Percentiles rank a stretch among this genome's conserved stretches.
Evolutionary conservation across 2,113 vertebrate genomes (phyloP).

Genomic region (Oryzias curvinotus): DNA sequence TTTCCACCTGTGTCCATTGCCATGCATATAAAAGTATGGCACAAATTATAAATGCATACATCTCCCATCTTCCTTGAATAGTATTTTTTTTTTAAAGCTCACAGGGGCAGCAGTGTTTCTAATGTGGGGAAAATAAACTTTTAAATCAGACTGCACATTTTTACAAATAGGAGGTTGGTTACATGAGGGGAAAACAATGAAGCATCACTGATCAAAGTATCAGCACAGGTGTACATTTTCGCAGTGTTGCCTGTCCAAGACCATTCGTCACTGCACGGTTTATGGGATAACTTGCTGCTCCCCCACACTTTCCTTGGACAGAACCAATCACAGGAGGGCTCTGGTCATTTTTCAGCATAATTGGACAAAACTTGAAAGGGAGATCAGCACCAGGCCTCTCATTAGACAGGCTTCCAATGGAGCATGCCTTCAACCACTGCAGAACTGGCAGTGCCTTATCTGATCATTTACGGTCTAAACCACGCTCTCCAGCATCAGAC

Average conservation of each 20-base stretch:
- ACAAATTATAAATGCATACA: conserved; percentile 53
- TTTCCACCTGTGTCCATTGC: conserved; percentile 64
- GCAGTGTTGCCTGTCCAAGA: conserved; percentile 29
- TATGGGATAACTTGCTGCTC: conserved; percentile 23
- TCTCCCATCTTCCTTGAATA: conserved; percentile 38
- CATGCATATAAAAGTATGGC: conserved; percentile 62
- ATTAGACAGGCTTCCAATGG: conserved; percentile 46
- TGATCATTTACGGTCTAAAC: conserved; percentile 43
- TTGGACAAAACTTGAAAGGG: conserved; percentile 37
- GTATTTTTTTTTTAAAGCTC: conserved; percentile 38
- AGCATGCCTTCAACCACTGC: conserved; percentile 40
- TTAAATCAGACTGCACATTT: conserved; percentile 42
- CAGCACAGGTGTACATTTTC: conserved; percentile 29
- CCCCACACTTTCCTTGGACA: conserved; percentile 23
- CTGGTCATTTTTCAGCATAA: conserved; percentile 37
- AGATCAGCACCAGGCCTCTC: conserved; percentile 33
- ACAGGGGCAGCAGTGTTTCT: conserved; percentile 28
- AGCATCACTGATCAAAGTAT: conserved; percentile 35
- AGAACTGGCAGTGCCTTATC: conserved; percentile 43
- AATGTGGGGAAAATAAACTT: conserved; percentile 43
- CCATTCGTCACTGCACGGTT: conserved; percentile 38
- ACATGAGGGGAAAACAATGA: conserved; percentile 20
- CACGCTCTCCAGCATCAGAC: conserved; percentile 48
- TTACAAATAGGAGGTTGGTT: not conserved
- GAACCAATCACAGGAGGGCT: conserved; percentile 43